Conservation (phyloP, 2,888 invertebrate genomes). For the Tortrix viridana region DNA sequence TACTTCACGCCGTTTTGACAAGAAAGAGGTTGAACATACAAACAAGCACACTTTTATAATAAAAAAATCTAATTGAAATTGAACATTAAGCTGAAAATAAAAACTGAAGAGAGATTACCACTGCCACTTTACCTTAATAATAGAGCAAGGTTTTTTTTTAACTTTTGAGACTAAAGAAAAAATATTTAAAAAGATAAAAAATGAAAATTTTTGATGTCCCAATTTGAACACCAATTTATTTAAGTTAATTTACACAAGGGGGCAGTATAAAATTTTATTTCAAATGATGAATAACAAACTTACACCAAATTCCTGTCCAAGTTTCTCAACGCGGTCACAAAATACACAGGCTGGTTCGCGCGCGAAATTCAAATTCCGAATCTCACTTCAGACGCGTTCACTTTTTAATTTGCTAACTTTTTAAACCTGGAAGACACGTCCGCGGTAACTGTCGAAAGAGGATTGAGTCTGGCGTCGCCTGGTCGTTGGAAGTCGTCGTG, state of each 20-base stretch:
- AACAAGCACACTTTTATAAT: too few species aligned
- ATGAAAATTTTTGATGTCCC: too few species aligned
- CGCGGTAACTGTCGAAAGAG: slow-evolving; percentile 75
- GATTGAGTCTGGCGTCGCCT: slow-evolving; percentile 75
- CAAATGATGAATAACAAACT: slow-evolving; percentile 44
- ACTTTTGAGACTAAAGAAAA: too few species aligned
- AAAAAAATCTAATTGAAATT: too few species aligned
- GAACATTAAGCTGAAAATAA: too few species aligned
- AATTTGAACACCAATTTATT: background rate
- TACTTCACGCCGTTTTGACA: too few species aligned
- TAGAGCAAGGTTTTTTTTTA: too few species aligned
- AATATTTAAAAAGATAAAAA: too few species aligned
- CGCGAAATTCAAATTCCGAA: slow-evolving; percentile 62
- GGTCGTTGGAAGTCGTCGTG: slow-evolving; percentile 66
- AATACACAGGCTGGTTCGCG: slow-evolving; percentile 54
- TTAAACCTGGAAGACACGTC: slow-evolving; percentile 61
- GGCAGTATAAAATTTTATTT: background rate
- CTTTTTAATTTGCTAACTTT: slow-evolving; percentile 35
- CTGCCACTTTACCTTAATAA: too few species aligned
- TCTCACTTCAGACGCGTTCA: slow-evolving; percentile 47
- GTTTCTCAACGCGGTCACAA: slow-evolving; percentile 58
- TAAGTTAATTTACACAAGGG: background rate
- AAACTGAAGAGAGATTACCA: too few species aligned
- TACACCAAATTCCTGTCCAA: slow-evolving; percentile 63
- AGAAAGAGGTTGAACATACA: too few species aligned